Base-by-base conservation (phyloP, 2,888 invertebrate genomes). In the Drosophila seclusa region DNA sequence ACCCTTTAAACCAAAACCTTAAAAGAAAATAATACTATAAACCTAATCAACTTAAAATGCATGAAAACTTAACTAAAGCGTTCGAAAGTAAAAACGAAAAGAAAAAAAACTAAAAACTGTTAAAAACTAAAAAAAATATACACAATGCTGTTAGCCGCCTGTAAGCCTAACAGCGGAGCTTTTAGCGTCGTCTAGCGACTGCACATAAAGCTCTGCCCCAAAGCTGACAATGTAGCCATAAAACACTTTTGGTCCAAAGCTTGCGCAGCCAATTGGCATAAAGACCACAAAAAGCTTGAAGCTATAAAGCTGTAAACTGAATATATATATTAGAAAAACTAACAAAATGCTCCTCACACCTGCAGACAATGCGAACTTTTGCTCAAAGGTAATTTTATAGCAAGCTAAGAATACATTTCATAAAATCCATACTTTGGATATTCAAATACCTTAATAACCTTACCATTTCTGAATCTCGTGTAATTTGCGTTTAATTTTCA, bases 171-270 rank as follows among this genome's bases (percentile, higher is more conserved):
- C 29, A 68, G 83, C 70, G 68, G 67, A 84, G 82, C 82, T 85
- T 84, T 84, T 84, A 82, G 85, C 79, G 81, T 67, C 82, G 76
- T 66, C 79, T 84, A 82, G 85, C 82, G 85, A 50, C 64, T 82
- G 81, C 85, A 84, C 48, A 81, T 84, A 81, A 81, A 84, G 81
- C 82, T 81, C 69, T 82, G 78, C 75, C 65, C 34, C n/a, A 52
- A 36, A 55, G 34, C 54, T 53, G 29, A 55, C 36, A 58, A 18
- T 8, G 36, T 42, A 45, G 60, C 65, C 58, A 66, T 66, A 62
- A 61, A 73, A 42, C 11, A 21, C 16, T 42, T 32, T 65, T 66
- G 75, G 74, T 67, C 66, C 11, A 76, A 75, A 73, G 27, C 73
- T 57, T 55, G 38, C 53, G 11, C 31, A 38, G 55, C 59, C 58